Conservation (phyloP, 1,140 invertebrate species). For the Caenorhabditis remanei region DNA sequence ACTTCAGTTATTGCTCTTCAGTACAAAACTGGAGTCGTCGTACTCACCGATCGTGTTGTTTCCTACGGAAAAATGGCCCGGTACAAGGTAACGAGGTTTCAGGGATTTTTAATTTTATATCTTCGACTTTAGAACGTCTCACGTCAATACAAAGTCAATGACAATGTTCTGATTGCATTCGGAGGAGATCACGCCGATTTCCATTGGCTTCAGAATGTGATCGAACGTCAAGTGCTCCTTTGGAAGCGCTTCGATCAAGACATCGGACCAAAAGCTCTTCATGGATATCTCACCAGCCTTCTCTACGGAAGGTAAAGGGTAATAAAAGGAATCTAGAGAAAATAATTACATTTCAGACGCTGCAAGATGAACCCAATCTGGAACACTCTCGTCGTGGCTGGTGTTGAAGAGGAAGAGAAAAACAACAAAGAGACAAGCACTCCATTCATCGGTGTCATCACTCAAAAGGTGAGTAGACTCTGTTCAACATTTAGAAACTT, state of each 20-base stretch:
- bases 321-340: not conserved
- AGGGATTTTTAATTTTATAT: slow-evolving; percentile 53
- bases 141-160: slow-evolving; percentile 72
- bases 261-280: slow-evolving; percentile 73
- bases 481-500: not conserved
- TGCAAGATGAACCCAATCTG: slow-evolving; percentile 76
- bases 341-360: slow-evolving; percentile 66
- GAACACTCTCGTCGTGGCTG: slow-evolving; percentile 75
- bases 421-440: slow-evolving; percentile 67
- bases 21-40: slow-evolving; percentile 75
- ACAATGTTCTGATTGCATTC: slow-evolving; percentile 72
- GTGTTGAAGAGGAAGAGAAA: slow-evolving; percentile 72
- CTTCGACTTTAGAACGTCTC: slow-evolving; percentile 60
- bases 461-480: slow-evolving; percentile 64
- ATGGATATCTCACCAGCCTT: slow-evolving; percentile 72
- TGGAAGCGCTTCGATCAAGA: slow-evolving; percentile 60
- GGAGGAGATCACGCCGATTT: slow-evolving; percentile 77
- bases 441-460: slow-evolving; percentile 77
- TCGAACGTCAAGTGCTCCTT: slow-evolving; percentile 69
- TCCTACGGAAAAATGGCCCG: slow-evolving; percentile 73
- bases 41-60: slow-evolving; percentile 72
- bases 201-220: slow-evolving; percentile 77
- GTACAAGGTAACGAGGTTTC: slow-evolving; percentile 66
- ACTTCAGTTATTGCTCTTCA: slow-evolving; percentile 75
- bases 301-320: slow-evolving; percentile 66